Conservation (phyloP, 2,888 invertebrate genomes). For the Drosophila phalerata region DNA sequence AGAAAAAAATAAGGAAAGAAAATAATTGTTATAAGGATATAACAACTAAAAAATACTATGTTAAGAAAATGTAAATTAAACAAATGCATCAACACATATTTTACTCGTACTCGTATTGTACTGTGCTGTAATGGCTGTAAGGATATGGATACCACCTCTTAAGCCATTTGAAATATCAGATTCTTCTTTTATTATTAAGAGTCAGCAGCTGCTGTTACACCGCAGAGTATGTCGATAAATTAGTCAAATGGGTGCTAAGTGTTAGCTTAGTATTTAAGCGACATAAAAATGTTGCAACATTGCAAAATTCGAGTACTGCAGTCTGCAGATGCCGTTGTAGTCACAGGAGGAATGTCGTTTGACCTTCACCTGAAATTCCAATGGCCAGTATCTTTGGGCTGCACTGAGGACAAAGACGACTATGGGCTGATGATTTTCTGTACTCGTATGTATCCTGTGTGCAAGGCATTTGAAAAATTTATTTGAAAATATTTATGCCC, state of each 20-base stretch:
- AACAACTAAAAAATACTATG: no score
- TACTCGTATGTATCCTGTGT: constrained; percentile 28
- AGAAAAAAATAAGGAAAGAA: no score
- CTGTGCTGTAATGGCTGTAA: neutral
- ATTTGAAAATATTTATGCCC: constrained; percentile 70
- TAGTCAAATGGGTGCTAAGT: constrained; percentile 62
- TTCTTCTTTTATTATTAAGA: neutral
- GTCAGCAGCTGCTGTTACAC: constrained; percentile 23
- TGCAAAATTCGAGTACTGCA: constrained; percentile 13
- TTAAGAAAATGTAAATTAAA: no score
- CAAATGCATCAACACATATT: no score
- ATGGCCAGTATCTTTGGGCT: constrained; percentile 35
- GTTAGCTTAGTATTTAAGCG: constrained; percentile 55
- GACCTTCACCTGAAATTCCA: constrained; percentile 74
- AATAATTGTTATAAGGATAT: no score
- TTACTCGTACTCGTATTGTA: neutral
- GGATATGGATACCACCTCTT: neutral
- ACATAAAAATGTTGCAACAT: constrained; percentile 51
- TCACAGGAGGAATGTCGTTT: constrained; percentile 56
- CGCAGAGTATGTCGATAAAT: constrained; percentile 44
- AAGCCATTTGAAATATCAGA: neutral
- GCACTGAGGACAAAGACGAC: constrained; percentile 21
- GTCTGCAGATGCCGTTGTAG: constrained; percentile 33
- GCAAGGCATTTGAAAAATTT: constrained; percentile 72
- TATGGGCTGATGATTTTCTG: constrained; percentile 10